Evolutionary conservation across 2,797 vertebrate species (phyloP).

Genomic region (Ara ararauna): DNA sequence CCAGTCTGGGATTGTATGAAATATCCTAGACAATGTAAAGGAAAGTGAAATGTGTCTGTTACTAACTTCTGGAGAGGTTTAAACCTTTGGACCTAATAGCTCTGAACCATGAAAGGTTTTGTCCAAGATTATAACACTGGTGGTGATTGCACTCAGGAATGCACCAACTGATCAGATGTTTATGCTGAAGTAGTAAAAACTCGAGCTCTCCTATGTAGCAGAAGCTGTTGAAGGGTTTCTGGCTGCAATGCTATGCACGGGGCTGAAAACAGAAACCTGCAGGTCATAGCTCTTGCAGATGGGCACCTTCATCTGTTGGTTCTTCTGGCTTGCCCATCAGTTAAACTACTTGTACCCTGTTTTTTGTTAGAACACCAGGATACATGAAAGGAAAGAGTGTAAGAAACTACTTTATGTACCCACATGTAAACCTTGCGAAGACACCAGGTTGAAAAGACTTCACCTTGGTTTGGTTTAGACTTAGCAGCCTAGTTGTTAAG

Average conservation of each 20-base stretch:
- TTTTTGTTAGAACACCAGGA: neutral
- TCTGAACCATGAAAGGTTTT: neutral
- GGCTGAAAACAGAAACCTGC: neutral
- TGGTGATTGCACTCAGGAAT: neutral
- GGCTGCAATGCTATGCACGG: no score
- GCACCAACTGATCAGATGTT: no score
- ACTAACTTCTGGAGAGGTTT: neutral
- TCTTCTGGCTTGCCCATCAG: neutral
- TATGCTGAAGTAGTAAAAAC: neutral
- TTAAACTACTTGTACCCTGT: neutral
- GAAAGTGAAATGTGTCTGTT: neutral
- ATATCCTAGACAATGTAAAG: neutral
- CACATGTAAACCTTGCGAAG: neutral
- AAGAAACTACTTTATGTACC: neutral
- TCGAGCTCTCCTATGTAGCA: neutral
- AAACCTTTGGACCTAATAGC: no score
- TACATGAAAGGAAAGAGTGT: neutral
- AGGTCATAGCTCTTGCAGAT: neutral
- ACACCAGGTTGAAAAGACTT: neutral
- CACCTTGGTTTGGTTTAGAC: neutral
- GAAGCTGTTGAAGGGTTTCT: neutral
- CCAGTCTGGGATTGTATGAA: neutral
- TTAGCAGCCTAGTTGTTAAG: neutral
- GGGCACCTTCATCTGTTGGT: neutral
- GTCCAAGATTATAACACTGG: fast-evolving